Conservation (phyloP, 1,140 invertebrate species). For the Drosophila pseudoobscura region DNA sequence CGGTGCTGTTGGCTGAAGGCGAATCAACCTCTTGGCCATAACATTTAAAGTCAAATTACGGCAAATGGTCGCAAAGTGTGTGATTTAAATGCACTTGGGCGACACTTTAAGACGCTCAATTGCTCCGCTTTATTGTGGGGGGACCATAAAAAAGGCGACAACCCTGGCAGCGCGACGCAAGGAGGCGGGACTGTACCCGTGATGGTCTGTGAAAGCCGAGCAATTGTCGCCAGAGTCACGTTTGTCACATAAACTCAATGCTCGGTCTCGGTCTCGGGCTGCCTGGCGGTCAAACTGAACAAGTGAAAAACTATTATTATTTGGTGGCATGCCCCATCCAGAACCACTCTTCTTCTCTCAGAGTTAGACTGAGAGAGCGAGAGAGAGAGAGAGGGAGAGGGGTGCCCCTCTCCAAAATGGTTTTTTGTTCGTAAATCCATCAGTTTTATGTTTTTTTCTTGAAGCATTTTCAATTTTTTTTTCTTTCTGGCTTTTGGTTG, state of each 20-base stretch:
- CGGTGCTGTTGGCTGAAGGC: constrained; percentile 8
- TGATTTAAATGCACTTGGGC: constrained; percentile 81
- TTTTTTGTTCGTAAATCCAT: constrained; percentile 77
- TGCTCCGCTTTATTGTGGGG: constrained; percentile 78
- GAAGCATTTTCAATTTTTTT: constrained; percentile 21
- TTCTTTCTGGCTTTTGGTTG: constrained; percentile 4
- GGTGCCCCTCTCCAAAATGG: constrained; percentile 47
- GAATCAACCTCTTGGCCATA: constrained; percentile 64
- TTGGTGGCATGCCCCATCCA: constrained; percentile 63
- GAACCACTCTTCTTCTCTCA: constrained; percentile 22
- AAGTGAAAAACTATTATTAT: constrained; percentile 82
- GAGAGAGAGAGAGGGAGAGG: not conserved
- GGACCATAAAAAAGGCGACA: constrained; percentile 63
- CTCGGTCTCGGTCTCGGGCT: constrained; percentile 44
- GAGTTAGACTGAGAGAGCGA: not conserved
- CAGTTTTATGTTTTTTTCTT: constrained; percentile 65
- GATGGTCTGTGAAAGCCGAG: constrained; percentile 53
- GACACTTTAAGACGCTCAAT: constrained; percentile 82
- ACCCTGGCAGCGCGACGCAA: not conserved
- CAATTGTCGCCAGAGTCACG: constrained; percentile 78
- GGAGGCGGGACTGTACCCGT: not conserved
- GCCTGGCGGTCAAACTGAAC: constrained; percentile 73
- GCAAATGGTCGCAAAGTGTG: constrained; percentile 82
- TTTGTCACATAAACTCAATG: constrained; percentile 76
- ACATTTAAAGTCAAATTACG: constrained; percentile 82